Conservation (phyloP, 1,140 invertebrate genomes). For the Magallana ariakensis region DNA sequence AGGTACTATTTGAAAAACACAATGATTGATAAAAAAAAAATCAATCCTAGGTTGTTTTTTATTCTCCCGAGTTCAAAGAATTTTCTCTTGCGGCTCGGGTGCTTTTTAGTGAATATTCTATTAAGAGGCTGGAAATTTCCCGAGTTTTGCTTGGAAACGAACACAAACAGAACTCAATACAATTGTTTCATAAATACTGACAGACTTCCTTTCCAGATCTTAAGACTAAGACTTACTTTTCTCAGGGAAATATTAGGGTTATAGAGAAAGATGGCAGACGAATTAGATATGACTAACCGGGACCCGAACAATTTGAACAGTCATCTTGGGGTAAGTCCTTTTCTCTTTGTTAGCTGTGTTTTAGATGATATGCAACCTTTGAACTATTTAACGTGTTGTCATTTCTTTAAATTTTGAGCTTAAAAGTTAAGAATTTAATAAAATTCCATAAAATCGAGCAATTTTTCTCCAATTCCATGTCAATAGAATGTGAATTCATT, state of each 20-base stretch:
- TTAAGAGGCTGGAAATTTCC: background rate
- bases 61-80: background rate
- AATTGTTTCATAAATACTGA: too few relatives aligned
- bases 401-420: background rate
- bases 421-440: background rate
- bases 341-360: background rate
- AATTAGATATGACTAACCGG: background rate
- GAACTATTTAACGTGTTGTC: background rate
- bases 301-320: background rate
- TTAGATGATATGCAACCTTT: background rate
- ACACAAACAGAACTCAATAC: background rate
- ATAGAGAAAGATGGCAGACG: background rate
- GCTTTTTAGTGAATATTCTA: background rate
- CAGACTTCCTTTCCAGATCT: too few relatives aligned
- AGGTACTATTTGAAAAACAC: background rate
- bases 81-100: background rate
- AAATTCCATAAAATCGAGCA: too few relatives aligned
- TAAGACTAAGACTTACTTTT: too few relatives aligned
- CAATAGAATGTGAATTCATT: background rate
- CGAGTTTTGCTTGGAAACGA: background rate
- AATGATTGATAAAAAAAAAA: conserved; percentile 25
- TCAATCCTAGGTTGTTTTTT: conserved; percentile 7
- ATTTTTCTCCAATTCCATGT: too few relatives aligned
- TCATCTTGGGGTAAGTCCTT: conserved; percentile 3
- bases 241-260: too few relatives aligned